Base-by-base conservation (phyloP, 1,140 invertebrate genomes). In the Cotesia chilonis region DNA sequence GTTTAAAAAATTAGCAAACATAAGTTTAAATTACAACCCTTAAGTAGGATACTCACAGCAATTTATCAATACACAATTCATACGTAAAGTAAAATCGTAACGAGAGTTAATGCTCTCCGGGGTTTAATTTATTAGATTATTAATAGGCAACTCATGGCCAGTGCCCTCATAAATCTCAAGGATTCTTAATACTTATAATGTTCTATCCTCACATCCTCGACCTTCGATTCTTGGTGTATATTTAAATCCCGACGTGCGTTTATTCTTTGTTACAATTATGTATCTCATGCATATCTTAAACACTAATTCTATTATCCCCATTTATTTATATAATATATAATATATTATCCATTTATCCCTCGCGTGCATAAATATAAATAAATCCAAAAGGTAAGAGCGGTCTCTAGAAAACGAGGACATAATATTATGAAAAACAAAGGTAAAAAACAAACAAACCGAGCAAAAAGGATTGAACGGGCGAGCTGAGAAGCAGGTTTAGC, bases 401-500 rank as follows among this genome's bases (percentile, higher is more conserved):
- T 9, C 10, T 10, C 6, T 2, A 47, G 41, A 47, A 47, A 10
- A 47, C 64, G 75, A 78, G 71, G 73, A 75, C 70, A 74, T 70
- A 71, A 47, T 47, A 47, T 47, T n/a, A 75, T 75, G 75, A 73
- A 77, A 78, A 81, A 81, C 70, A 70, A 59, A 54, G 59, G 9
- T 35, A 68, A 55, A 72, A 17, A 17, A 59, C 7, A 35, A 59
- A 20, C 17, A 55, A 20, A n/a, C 6, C 6, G 7, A 51, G 63
- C 63, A 28, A 35, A 17, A 28, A 12, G 14, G 28, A 61, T 35
- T 10, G 28, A 69, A 57, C 70, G 69, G 72, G 68, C 69, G 52
- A 67, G 72, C 72, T 72, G 73, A 75, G 70, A 60, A 77, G 80
- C 78, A 81, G 78, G 75, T 82, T 82, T 80, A 76, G 76, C 76